phyloP scores from a whole-genome alignment of 2,113 vertebrate species.

The Panthera tigris region DNA sequence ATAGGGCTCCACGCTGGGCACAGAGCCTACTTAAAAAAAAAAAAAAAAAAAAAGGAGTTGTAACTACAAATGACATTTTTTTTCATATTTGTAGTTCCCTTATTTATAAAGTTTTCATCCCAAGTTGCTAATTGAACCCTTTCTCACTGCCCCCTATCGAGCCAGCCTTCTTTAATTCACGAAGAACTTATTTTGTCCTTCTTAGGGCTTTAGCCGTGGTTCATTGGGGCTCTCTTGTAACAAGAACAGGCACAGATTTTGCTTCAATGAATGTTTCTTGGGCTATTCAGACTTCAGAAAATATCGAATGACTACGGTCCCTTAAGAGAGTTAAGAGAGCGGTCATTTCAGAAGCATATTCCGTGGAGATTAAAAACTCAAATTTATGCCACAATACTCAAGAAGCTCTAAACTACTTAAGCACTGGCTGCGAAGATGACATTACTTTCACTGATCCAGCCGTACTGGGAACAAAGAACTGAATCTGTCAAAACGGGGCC shows the following conservation, averaged over 20 bases:
- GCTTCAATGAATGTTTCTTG: conserved; percentile 73
- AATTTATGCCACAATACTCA: neutral
- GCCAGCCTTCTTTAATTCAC: conserved; percentile 6
- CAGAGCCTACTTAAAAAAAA: too few relatives aligned
- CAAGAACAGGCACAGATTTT: conserved; percentile 64
- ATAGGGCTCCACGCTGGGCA: too few relatives aligned
- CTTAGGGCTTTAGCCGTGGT: conserved; percentile 62
- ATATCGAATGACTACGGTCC: conserved; percentile 71
- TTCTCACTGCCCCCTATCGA: neutral
- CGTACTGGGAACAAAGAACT: conserved; percentile 87
- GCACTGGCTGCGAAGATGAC: conserved; percentile 79
- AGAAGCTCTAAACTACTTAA: conserved; percentile 16
- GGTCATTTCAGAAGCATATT: conserved; percentile 59
- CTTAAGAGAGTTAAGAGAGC: conserved; percentile 67
- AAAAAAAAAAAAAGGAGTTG: neutral
- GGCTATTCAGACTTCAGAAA: conserved; percentile 74
- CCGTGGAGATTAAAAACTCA: conserved; percentile 60
- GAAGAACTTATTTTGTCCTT: conserved; percentile 63
- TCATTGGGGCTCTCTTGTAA: conserved; percentile 72
- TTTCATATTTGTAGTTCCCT: neutral
- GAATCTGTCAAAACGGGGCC: conserved; percentile 85
- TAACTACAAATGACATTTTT: neutral
- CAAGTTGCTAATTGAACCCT: neutral
- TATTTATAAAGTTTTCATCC: conserved; percentile 38
- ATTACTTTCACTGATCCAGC: conserved; percentile 81